Conservation (phyloP, 2,113 vertebrate species). For the Silurus glanis region DNA sequence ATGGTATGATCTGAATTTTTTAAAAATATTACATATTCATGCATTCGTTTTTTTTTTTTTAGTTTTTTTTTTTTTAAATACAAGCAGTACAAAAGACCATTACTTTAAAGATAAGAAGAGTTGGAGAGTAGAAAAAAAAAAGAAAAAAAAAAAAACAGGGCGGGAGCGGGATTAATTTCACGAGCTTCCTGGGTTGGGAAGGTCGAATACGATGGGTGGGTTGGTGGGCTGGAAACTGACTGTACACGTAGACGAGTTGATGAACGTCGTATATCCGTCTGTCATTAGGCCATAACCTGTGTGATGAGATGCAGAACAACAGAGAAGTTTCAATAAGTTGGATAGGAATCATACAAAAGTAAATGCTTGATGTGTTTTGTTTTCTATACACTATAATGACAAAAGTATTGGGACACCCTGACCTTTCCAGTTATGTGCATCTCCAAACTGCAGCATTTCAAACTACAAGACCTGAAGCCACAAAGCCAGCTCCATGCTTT, state of each 20-base stretch:
- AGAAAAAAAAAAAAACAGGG: slow-evolving; percentile 55
- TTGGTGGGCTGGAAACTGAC: slow-evolving; percentile 92
- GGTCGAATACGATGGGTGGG: slow-evolving; percentile 88
- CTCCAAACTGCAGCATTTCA: too few relatives aligned
- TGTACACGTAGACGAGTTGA: slow-evolving; percentile 88
- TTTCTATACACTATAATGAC: too few relatives aligned
- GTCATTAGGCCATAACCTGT: slow-evolving; percentile 90
- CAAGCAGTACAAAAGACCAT: slow-evolving; percentile 53
- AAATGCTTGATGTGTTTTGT: background rate
- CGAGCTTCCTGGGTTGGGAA: slow-evolving; percentile 85
- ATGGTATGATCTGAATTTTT: slow-evolving; percentile 45
- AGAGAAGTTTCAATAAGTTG: background rate
- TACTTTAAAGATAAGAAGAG: slow-evolving; percentile 44
- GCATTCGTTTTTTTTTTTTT: slow-evolving; percentile 50
- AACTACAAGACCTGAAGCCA: too few relatives aligned
- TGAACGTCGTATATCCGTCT: slow-evolving; percentile 87
- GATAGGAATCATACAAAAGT: too few relatives aligned
- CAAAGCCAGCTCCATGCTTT: too few relatives aligned
- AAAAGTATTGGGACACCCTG: too few relatives aligned
- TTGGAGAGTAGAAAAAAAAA: slow-evolving; percentile 72
- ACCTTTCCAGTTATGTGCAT: too few relatives aligned
- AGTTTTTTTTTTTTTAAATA: slow-evolving; percentile 53
- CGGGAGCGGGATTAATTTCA: slow-evolving; percentile 71
- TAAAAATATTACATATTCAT: slow-evolving; percentile 52
- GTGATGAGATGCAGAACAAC: slow-evolving; percentile 45